Conservation (phyloP, 1,140 invertebrate species). For the Drosophila virilis region DNA sequence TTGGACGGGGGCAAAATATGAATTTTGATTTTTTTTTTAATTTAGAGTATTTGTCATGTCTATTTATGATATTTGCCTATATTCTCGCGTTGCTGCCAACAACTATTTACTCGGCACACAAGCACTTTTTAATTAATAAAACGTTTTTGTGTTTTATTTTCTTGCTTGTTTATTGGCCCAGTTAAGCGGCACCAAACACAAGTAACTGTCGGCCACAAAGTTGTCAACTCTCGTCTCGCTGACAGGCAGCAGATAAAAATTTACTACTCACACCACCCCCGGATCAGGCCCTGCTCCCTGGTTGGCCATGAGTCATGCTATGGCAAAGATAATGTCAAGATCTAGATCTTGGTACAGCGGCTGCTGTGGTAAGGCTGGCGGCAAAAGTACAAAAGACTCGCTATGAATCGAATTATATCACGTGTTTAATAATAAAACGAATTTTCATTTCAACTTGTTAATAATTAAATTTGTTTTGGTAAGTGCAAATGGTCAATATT, state of each 20-base stretch:
- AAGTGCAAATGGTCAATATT: conserved; percentile 57
- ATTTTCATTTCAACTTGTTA: conserved; percentile 39
- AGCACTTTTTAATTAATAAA: conserved; percentile 65
- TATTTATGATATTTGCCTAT: conserved; percentile 59
- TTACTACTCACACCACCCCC: conserved; percentile 13
- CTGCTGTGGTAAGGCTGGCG: conserved; percentile 10
- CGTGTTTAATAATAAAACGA: conserved; percentile 22
- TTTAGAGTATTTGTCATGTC: conserved; percentile 62
- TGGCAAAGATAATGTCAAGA: conserved; percentile 56
- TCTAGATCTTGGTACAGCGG: conserved; percentile 42
- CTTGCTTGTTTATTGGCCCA: conserved; percentile 48
- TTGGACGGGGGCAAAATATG: conserved; percentile 11
- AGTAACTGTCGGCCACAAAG: conserved; percentile 60
- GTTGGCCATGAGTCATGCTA: conserved; percentile 53
- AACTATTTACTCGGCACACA: conserved; percentile 24
- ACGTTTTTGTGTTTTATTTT: conserved; percentile 37
- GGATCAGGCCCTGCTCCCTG: background rate
- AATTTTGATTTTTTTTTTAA: conserved; percentile 53
- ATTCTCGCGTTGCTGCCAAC: conserved; percentile 17
- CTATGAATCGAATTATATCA: conserved; percentile 45
- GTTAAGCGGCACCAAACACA: conserved; percentile 62
- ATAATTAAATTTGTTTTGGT: conserved; percentile 32
- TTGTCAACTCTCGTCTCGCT: conserved; percentile 39
- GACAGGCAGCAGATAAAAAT: conserved; percentile 58
- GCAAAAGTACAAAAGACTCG: conserved; percentile 28